Conservation (phyloP, 1,140 invertebrate species). For the Varroa destructor region DNA sequence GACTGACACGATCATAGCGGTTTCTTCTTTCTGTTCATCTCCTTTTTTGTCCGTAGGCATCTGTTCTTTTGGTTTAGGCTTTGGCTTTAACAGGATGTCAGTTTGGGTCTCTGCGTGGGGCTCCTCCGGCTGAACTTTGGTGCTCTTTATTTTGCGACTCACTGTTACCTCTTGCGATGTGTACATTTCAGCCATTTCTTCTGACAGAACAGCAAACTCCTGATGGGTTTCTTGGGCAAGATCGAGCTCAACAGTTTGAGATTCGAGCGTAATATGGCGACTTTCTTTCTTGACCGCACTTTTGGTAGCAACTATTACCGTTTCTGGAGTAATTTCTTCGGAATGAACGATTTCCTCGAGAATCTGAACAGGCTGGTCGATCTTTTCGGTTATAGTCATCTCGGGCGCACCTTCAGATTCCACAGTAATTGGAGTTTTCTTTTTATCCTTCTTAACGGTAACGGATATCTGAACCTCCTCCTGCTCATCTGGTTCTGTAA, state of each 20-base stretch:
- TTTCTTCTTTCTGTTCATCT: conserved; percentile 27
- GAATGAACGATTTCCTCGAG: neutral
- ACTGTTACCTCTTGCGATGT: conserved; percentile 20
- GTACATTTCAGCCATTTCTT: conserved; percentile 6
- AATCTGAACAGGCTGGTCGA: neutral
- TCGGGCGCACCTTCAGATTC: conserved; percentile 4
- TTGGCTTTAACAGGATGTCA: conserved; percentile 29
- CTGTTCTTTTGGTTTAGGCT: conserved; percentile 24
- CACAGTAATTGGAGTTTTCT: neutral
- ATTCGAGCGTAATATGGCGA: conserved; percentile 12
- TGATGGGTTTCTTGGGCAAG: conserved; percentile 7
- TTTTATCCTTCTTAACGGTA: neutral
- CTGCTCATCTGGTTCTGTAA: neutral
- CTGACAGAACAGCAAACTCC: conserved; percentile 17
- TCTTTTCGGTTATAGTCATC: neutral
- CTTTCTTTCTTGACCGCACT: conserved; percentile 6
- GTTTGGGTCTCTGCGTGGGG: conserved; percentile 6
- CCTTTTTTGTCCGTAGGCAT: neutral
- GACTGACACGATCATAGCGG: conserved; percentile 1
- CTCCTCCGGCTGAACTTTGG: conserved; percentile 3
- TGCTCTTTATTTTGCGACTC: conserved; percentile 37
- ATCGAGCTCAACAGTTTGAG: conserved; percentile 21
- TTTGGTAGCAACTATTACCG: neutral
- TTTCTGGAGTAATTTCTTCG: neutral
- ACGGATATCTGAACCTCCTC: neutral